Evolutionary conservation across 2,113 vertebrate species (phyloP).

Genomic region (Zosterops lateralis): DNA sequence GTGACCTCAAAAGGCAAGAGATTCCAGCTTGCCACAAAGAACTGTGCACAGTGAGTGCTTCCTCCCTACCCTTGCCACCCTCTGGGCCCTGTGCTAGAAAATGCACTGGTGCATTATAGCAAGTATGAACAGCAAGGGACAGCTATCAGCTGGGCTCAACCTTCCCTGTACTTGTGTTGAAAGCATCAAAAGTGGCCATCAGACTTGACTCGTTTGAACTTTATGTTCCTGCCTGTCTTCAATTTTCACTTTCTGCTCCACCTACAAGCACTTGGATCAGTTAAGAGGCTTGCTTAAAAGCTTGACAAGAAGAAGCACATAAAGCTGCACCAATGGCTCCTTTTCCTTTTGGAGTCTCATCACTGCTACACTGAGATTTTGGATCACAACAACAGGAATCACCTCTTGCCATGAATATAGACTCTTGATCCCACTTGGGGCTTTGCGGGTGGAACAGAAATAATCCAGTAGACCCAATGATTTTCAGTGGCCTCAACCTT

Average conservation of each 20-base stretch:
- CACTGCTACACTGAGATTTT: not conserved
- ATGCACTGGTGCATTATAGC: not conserved
- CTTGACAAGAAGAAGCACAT: not conserved
- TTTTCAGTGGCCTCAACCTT: not conserved
- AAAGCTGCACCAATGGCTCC: not conserved
- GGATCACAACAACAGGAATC: not conserved
- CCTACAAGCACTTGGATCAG: not conserved
- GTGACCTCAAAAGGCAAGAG: not conserved
- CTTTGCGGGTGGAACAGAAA: not conserved
- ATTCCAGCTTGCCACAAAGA: not conserved
- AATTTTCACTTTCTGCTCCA: not conserved
- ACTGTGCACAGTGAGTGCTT: not conserved
- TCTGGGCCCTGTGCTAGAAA: not conserved
- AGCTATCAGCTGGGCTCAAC: not conserved
- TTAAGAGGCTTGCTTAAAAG: not conserved
- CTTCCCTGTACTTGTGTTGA: not conserved
- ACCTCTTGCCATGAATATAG: not conserved
- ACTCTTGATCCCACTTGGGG: not conserved
- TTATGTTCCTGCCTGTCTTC: not conserved
- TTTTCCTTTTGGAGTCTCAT: not conserved
- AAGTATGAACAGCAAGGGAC: not conserved
- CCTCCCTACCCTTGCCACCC: rapidly evolving
- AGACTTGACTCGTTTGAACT: not conserved
- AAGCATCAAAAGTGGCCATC: not conserved
- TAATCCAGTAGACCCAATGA: not conserved